A percentile compares a stretch with the other conserved stretches of the same genome.
These are phyloP conservation scores for Oryzias melastigma DNA, from an alignment of 2,113 vertebrate species.

Conservation along the genomic window DNA sequence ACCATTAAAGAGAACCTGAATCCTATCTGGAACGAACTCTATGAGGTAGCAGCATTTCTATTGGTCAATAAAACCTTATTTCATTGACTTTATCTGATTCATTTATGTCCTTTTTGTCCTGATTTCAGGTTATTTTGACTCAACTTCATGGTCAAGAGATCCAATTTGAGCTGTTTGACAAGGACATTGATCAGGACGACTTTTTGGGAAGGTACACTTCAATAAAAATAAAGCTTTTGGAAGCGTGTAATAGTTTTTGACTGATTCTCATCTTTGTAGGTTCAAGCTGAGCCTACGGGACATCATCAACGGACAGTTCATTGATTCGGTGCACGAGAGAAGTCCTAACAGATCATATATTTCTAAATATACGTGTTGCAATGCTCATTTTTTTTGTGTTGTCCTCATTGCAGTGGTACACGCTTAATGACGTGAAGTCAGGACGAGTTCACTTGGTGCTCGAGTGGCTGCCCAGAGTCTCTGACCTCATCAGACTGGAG, in stretches of 20 bases:
- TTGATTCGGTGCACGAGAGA: constrained; percentile 80
- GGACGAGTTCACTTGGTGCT: constrained; percentile 85
- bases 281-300: constrained; percentile 82
- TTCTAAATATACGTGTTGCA: background rate
- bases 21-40: constrained; percentile 89
- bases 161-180: constrained; percentile 88
- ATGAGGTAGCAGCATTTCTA: constrained; percentile 75
- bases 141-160: constrained; percentile 88
- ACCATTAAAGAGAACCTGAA: constrained; percentile 90
- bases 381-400: background rate
- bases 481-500: constrained; percentile 78
- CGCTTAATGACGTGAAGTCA: constrained; percentile 87
- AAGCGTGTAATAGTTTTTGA: background rate
- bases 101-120: background rate
- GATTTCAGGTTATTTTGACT: constrained; percentile 81
- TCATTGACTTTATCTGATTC: background rate
- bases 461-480: constrained; percentile 81
- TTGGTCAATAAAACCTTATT: background rate
- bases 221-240: background rate
- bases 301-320: constrained; percentile 80
- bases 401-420: constrained; percentile 81
- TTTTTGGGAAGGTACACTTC: constrained; percentile 84
- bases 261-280: constrained; percentile 62
- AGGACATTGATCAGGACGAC: constrained; percentile 90
- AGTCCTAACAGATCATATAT: background rate